phyloP scores from a whole-genome alignment of 2,888 invertebrate genomes.

The Synergus gifuensis region DNA sequence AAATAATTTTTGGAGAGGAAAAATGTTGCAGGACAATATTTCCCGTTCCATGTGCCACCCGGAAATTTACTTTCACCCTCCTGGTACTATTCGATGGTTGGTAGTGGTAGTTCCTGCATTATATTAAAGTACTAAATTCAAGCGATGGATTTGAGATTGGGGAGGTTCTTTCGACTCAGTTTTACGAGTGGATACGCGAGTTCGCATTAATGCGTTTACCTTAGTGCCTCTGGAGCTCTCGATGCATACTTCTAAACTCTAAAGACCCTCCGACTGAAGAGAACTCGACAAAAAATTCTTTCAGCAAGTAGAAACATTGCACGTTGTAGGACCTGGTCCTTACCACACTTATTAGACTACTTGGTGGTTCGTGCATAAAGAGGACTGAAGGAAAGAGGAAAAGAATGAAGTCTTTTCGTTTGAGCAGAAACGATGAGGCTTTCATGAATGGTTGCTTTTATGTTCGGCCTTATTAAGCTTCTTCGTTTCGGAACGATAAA shows the following conservation, averaged over 20 bases:
- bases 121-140: constrained; percentile 22
- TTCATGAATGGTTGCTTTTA: not conserved
- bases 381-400: not conserved
- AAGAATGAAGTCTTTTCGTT: not conserved
- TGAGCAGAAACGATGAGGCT: not conserved
- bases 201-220: constrained; percentile 41
- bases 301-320: not conserved
- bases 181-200: constrained; percentile 31
- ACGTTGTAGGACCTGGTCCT: not conserved
- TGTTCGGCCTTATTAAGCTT: not conserved
- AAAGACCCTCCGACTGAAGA: constrained; percentile 34
- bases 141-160: not conserved
- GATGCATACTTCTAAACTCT: constrained; percentile 1
- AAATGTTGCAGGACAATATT: constrained; percentile 32
- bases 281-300: constrained; percentile 33
- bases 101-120: constrained; percentile 6
- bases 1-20: constrained; percentile 30
- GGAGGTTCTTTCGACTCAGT: constrained; percentile 14
- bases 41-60: constrained; percentile 34
- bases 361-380: not conserved
- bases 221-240: constrained; percentile 5
- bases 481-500: no score
- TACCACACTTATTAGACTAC: not conserved
- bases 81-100: not conserved
- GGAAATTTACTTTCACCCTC: constrained; percentile 45